Conservation (phyloP, 2,113 vertebrate genomes). For the Eidolon helvum region DNA sequence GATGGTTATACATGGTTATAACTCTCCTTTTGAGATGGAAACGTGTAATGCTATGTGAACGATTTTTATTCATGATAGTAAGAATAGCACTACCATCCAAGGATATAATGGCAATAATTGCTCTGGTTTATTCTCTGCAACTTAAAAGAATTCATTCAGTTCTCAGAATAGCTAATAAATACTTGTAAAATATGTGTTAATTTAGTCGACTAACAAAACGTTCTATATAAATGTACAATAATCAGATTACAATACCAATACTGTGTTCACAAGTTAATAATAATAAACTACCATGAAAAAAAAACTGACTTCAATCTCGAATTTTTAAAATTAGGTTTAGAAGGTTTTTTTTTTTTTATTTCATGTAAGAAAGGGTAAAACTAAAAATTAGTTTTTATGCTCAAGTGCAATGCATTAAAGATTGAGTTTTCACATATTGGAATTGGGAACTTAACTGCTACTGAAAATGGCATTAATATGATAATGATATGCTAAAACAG, state of each 20-base stretch:
- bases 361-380: conserved; percentile 18
- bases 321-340: conserved; percentile 37
- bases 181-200: conserved; percentile 52
- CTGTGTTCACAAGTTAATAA: conserved; percentile 39
- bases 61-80: conserved; percentile 49
- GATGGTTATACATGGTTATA: background rate
- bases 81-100: conserved; percentile 20
- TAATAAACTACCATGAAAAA: background rate
- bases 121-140: conserved; percentile 38
- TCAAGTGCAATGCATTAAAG: conserved; percentile 51
- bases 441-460: conserved; percentile 1
- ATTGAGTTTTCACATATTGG: conserved; percentile 48
- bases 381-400: conserved; percentile 42
- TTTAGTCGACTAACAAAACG: conserved; percentile 37
- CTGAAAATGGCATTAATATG: conserved; percentile 45
- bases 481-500: conserved; percentile 37
- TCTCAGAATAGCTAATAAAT: conserved; percentile 66
- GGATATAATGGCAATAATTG: conserved; percentile 31
- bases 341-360: background rate
- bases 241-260: conserved; percentile 15
- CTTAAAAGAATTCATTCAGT: conserved; percentile 54
- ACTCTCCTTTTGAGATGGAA: conserved; percentile 45
- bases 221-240: conserved; percentile 12
- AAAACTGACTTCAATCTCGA: conserved; percentile 41
- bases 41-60: conserved; percentile 32